Conservation (phyloP, 2,113 vertebrate genomes). For the Pachypanchax playfairii region DNA sequence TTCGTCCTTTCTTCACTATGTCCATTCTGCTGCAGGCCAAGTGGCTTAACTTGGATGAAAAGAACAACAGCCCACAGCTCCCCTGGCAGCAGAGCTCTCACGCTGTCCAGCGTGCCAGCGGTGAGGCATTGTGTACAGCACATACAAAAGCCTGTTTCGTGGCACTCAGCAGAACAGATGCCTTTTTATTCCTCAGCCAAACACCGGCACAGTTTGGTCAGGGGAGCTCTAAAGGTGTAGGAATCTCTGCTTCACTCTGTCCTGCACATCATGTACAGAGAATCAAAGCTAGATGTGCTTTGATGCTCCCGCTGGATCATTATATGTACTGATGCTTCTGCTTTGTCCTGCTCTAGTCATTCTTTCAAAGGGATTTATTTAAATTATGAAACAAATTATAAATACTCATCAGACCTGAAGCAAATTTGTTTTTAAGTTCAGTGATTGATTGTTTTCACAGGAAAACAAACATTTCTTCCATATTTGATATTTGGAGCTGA, state of each 20-base stretch:
- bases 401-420: too few species aligned
- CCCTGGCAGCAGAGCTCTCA: constrained; percentile 73
- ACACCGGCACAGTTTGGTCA: constrained; percentile 45
- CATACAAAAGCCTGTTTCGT: constrained; percentile 78
- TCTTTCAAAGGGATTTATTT: not conserved
- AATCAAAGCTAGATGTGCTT: not conserved
- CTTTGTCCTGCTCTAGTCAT: not conserved
- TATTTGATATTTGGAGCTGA: too few species aligned
- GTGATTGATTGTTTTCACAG: too few species aligned
- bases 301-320: not conserved
- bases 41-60: constrained; percentile 83
- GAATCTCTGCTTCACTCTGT: constrained; percentile 50
- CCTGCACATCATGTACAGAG: constrained; percentile 18
- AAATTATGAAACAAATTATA: too few species aligned
- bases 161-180: constrained; percentile 62
- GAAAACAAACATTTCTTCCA: too few species aligned
- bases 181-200: constrained; percentile 53
- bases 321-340: not conserved
- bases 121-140: constrained; percentile 69
- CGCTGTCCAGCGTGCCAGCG: constrained; percentile 72
- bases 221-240: constrained; percentile 35
- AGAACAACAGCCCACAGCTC: constrained; percentile 77
- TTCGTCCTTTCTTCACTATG: constrained; percentile 70
- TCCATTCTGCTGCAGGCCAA: constrained; percentile 76
- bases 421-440: too few species aligned